Percentiles rank a stretch among this genome's conserved stretches.
Conservation (phyloP, 2,888 invertebrate species). For the Hypsopygia costalis region DNA sequence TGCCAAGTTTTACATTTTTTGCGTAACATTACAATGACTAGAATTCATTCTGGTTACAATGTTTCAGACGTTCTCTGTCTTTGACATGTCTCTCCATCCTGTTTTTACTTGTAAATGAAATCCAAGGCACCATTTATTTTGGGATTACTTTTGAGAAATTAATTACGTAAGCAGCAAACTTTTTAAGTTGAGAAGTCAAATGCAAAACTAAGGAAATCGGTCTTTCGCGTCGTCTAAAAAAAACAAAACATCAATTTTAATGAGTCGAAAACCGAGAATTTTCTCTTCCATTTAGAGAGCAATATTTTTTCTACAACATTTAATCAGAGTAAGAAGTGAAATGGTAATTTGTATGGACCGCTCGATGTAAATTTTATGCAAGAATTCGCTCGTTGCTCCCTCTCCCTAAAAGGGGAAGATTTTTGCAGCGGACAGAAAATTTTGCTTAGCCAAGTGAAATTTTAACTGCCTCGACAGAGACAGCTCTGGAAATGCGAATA, state of each 20-base stretch:
- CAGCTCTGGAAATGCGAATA: conserved; percentile 76
- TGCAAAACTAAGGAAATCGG: conserved; percentile 46
- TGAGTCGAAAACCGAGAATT: conserved; percentile 76
- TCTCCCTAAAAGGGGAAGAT: conserved; percentile 73
- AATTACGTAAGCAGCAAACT: conserved; percentile 32
- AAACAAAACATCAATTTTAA: conserved; percentile 75
- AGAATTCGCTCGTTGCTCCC: conserved; percentile 71
- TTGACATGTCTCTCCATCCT: background rate
- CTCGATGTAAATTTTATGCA: conserved; percentile 80
- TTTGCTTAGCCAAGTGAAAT: conserved; percentile 80
- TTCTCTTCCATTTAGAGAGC: conserved; percentile 75
- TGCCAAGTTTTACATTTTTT: conserved; percentile 58
- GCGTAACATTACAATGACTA: conserved; percentile 16
- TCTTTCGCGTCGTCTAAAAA: conserved; percentile 37
- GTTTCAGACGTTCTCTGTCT: conserved; percentile 17
- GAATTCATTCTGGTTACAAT: conserved; percentile 25
- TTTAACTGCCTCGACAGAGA: conserved; percentile 78
- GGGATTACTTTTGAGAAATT: conserved; percentile 28
- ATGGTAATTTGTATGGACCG: conserved; percentile 80
- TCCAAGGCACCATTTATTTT: background rate
- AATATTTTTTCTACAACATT: conserved; percentile 81
- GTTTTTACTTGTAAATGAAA: background rate
- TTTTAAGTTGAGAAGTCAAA: conserved; percentile 31
- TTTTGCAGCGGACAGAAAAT: conserved; percentile 79
- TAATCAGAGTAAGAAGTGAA: conserved; percentile 79